Conservation (phyloP, 1,140 invertebrate species). For the Drosophila micromelanica region DNA sequence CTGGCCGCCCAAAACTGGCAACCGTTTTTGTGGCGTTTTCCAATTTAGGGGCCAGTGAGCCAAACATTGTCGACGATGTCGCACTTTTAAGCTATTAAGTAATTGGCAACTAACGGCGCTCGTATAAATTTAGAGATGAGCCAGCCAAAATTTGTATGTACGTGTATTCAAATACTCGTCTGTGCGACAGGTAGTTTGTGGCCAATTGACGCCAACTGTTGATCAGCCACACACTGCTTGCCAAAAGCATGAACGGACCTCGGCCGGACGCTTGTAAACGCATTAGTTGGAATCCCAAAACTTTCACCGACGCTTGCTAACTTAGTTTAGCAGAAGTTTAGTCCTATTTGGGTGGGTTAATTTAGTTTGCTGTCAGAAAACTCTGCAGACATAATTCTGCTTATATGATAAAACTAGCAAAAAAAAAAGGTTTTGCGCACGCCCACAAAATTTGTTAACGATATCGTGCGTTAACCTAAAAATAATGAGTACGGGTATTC, state of each 20-base stretch:
- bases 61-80: conserved; percentile 17
- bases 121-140: conserved; percentile 54
- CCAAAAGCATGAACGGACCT: conserved; percentile 40
- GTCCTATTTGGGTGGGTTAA: too few species aligned
- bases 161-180: not conserved
- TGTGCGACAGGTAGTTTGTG: conserved; percentile 11
- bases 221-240: conserved; percentile 32
- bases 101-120: conserved; percentile 57
- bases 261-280: not conserved
- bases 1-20: conserved; percentile 47
- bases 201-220: conserved; percentile 47
- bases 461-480: conserved; percentile 63
- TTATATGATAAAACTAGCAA: too few species aligned
- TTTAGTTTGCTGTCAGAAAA: too few species aligned
- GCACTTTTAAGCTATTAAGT: conserved; percentile 71
- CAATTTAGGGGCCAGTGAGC: conserved; percentile 20
- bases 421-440: conserved; percentile 20
- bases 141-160: conserved; percentile 10
- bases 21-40: conserved; percentile 37
- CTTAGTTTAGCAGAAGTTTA: too few species aligned
- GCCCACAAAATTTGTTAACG: not conserved
- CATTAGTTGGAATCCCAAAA: not conserved
- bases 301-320: too few species aligned
- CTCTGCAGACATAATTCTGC: too few species aligned
- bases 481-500: conserved; percentile 13